Conservation (phyloP, 2,113 vertebrate genomes). For the Perccottus glenii region DNA sequence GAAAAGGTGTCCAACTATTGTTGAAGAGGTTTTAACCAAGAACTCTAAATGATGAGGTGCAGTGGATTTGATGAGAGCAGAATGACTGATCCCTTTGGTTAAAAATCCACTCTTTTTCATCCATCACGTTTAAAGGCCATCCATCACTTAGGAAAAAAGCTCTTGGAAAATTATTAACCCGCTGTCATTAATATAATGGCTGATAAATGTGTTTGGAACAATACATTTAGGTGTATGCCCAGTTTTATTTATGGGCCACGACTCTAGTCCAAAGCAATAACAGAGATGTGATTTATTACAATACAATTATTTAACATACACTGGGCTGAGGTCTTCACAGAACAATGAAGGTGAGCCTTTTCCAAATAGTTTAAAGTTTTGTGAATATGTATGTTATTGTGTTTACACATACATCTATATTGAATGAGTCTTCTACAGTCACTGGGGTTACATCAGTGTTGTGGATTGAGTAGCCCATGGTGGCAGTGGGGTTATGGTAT, state of each 20-base stretch:
- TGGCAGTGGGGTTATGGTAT: too few relatives aligned
- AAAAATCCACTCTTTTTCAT: constrained; percentile 3
- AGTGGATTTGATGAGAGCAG: background rate
- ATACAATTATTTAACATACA: background rate
- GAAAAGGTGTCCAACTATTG: background rate
- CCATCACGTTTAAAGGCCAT: constrained; percentile 1
- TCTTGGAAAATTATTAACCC: background rate
- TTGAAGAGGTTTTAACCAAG: too few relatives aligned
- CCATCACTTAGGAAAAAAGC: background rate
- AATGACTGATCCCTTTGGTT: background rate
- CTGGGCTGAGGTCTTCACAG: too few relatives aligned
- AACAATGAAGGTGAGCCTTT: too few relatives aligned
- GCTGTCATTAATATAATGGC: constrained; percentile 3
- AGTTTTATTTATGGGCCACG: background rate
- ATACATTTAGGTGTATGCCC: constrained; percentile 1
- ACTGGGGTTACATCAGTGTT: too few relatives aligned
- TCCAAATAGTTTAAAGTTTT: too few relatives aligned
- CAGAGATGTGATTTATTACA: background rate
- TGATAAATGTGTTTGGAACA: constrained; percentile 5
- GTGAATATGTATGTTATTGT: too few relatives aligned
- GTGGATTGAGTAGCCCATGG: too few relatives aligned
- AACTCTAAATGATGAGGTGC: background rate
- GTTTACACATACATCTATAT: too few relatives aligned
- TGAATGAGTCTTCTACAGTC: too few relatives aligned
- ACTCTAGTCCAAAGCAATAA: background rate